These are phyloP conservation scores for Hydractinia echinata DNA, from an alignment of 30 jellyfish, hydroid and myxozoan species.

Conservation along the genomic window DNA sequence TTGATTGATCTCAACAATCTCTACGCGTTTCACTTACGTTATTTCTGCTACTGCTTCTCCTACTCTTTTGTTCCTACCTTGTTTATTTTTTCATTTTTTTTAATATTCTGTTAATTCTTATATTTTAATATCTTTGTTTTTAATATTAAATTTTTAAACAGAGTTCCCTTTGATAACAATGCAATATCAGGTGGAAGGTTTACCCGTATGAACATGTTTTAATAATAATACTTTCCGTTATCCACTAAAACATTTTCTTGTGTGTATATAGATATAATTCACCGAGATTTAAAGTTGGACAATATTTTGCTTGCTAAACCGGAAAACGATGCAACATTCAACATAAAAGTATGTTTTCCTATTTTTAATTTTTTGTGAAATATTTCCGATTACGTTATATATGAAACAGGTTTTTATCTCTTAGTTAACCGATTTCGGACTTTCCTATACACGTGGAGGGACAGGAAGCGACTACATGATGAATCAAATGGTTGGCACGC, in stretches of 20 bases:
- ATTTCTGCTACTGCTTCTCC: no score
- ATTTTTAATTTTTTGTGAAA: neutral
- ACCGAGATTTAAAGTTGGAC: conserved; percentile 69
- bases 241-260: no score
- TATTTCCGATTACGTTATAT: neutral
- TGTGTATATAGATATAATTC: conserved; percentile 53
- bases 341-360: conserved; percentile 48
- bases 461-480: conserved; percentile 87
- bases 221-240: no score
- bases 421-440: conserved; percentile 81
- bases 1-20: no score
- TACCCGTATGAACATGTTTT: no score
- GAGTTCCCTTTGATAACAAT: no score
- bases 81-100: no score
- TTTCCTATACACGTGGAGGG: conserved; percentile 84
- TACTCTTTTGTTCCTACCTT: no score
- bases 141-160: no score
- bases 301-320: conserved; percentile 64
- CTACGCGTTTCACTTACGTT: no score
- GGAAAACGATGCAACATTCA: conserved; percentile 41
- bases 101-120: neutral
- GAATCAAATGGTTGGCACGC: conserved; percentile 91
- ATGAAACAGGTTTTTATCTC: neutral
- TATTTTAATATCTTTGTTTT: no score
- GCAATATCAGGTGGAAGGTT: no score